A percentile compares a stretch with the other conserved stretches of the same genome.
These are phyloP conservation scores for Halictus ligatus DNA, from an alignment of 2,888 invertebrate genomes.

Conservation along the genomic window DNA sequence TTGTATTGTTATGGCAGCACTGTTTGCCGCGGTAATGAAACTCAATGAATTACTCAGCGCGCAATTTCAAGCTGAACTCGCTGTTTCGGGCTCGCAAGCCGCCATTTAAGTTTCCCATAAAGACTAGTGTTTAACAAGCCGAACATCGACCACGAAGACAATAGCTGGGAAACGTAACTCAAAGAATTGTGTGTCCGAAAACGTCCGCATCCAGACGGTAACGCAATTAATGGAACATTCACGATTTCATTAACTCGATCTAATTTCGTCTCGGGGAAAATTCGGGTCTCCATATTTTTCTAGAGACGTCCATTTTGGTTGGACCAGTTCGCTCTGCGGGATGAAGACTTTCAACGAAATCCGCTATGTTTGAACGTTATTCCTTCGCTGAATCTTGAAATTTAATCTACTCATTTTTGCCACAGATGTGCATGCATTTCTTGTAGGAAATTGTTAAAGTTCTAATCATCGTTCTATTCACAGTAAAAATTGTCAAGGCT, in stretches of 20 bases:
- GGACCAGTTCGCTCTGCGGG: too few species aligned
- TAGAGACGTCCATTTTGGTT: too few species aligned
- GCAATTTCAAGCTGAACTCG: not conserved
- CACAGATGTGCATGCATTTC: too few species aligned
- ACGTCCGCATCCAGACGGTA: not conserved
- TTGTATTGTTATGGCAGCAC: not conserved
- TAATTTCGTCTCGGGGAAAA: not conserved
- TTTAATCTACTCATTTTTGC: too few species aligned
- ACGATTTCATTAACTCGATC: not conserved
- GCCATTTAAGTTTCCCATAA: constrained; percentile 8
- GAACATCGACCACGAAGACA: not conserved
- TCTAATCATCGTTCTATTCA: not conserved
- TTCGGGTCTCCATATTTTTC: not conserved
- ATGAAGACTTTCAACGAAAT: too few species aligned
- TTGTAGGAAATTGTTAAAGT: too few species aligned
- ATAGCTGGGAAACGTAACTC: constrained; percentile 1
- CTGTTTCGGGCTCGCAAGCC: not conserved
- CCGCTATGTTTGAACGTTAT: too few species aligned
- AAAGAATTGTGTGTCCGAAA: not conserved
- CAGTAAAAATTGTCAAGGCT: not conserved
- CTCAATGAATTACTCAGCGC: not conserved
- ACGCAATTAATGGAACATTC: not conserved
- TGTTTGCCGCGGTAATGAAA: constrained; percentile 5
- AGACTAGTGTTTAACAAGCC: constrained; percentile 11
- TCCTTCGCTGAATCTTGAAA: too few species aligned